Base-by-base conservation (phyloP, 2,797 vertebrate species). In the Xyrichtys novacula region DNA sequence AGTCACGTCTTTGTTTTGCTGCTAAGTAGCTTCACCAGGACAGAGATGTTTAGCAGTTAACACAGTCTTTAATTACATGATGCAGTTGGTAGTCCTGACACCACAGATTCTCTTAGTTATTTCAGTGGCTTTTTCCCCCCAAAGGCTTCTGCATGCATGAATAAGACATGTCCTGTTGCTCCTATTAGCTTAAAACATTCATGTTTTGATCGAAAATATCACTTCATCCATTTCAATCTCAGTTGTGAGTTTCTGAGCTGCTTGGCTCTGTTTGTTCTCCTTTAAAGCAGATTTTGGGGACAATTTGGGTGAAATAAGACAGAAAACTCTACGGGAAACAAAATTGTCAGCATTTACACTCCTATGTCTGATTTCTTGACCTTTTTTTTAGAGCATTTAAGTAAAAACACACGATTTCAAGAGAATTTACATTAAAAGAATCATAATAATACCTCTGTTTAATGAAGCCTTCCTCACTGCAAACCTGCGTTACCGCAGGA, bases 401-500 rank as follows among this genome's bases (percentile, higher is more conserved):
- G 19, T 31, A 40, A 59, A 62, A 40, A 40, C 11, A 23, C 8
- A 61, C 15, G 65, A 10, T 63, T 7, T 50, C 7, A 65, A 67
- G 70, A 14, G 32, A 34, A 55, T 75, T 57, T 47, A 0, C 28
- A 56, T 40, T 36, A 47, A 65, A 47, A 55, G n/a, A n/a, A n/a
- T n/a, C 9, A 3, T 22, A 48, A 16, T 26, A 31, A 71, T 1
- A 59, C 32, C 11, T 55, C 55, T 19, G 50, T 65, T 38, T 60
- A 42, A 36, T 39, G 11, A 47, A 26, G 5, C 39, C 20, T 26
- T 38, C 65, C 48, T 32, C 17, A 22, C 32, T 66, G 32, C 36
- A 74, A 83, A 83, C 54, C 69, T 67, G 59, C 26, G 39, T 64
- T 65, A 74, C 54, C 42, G 29, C 53, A 44, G 39, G 17, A 64